phyloP scores from a whole-genome alignment of 2,113 vertebrate species.

The Otolemur garnettii region DNA sequence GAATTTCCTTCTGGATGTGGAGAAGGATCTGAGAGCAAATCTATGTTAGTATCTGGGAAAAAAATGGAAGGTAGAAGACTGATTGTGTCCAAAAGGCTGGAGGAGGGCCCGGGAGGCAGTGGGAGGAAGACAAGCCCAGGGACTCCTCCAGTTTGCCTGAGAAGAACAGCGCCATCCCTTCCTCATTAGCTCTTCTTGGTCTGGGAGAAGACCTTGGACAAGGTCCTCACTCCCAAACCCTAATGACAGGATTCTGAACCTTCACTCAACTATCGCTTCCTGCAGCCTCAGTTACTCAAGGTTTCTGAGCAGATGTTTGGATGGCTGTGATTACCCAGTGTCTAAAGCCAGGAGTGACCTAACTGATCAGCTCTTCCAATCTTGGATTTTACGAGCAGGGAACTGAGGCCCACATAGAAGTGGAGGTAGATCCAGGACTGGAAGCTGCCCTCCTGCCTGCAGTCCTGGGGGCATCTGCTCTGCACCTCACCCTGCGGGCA shows the following conservation, averaged over 20 bases:
- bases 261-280: background rate
- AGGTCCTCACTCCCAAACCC: background rate
- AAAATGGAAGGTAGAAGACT: background rate
- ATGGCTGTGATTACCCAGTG: background rate
- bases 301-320: background rate
- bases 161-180: background rate
- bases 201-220: background rate
- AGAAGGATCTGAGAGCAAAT: background rate
- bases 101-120: background rate
- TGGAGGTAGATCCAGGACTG: background rate
- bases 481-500: background rate
- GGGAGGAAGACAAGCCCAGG: background rate
- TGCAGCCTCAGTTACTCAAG: background rate
- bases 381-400: background rate
- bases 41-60: background rate
- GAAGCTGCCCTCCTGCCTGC: background rate
- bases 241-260: background rate
- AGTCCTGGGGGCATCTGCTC: background rate
- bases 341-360: background rate
- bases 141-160: background rate
- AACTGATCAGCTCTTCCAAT: too few species aligned
- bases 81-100: background rate
- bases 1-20: background rate
- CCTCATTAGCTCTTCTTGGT: background rate
- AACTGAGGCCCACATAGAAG: rapidly evolving